Evolutionary conservation across 2,113 vertebrate species (phyloP).

Genomic region (Proteles cristata): DNA sequence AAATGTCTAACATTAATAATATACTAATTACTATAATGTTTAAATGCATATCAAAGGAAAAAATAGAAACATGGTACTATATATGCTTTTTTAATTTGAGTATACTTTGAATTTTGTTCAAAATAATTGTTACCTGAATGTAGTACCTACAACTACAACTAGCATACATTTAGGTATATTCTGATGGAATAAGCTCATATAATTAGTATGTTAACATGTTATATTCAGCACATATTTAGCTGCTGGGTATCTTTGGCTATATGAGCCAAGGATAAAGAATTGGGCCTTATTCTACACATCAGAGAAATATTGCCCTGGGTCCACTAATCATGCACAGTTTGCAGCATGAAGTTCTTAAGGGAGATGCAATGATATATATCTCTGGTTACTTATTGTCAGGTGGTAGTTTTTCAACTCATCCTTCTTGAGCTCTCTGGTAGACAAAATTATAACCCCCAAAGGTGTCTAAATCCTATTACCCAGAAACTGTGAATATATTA

Average conservation of each 20-base stretch:
- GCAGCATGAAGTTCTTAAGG: background rate
- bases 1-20: constrained; percentile 20
- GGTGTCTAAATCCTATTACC: background rate
- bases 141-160: background rate
- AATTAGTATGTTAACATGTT: background rate
- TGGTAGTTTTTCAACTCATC: background rate
- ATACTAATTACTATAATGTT: background rate
- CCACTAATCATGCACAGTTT: background rate
- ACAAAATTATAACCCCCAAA: background rate
- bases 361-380: background rate
- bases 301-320: background rate
- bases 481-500: background rate
- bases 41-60: background rate
- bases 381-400: background rate
- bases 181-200: background rate
- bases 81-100: background rate
- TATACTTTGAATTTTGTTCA: background rate
- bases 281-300: background rate
- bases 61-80: background rate
- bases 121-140: background rate
- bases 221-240: background rate
- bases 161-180: background rate
- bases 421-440: background rate
- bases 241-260: background rate
- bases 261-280: background rate